A percentile compares a stretch with the other conserved stretches of the same genome.
phyloP scores from a whole-genome alignment of 1,140 invertebrate genomes.

The Aphelinus certus region DNA sequence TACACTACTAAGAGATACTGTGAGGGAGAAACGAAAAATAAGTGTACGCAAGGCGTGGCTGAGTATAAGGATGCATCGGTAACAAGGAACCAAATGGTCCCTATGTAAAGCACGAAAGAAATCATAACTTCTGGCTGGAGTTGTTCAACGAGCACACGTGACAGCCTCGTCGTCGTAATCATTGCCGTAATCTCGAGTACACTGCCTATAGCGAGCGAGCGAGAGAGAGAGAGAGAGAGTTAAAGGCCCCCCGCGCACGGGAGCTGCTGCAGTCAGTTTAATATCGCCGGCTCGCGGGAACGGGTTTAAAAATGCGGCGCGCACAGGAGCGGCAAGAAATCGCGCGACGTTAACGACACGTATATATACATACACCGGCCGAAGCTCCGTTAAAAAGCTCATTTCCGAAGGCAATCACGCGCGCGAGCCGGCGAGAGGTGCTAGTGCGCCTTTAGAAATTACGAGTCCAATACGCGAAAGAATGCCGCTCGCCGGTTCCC shows the following conservation, averaged over 20 bases:
- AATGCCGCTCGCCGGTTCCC: conserved; percentile 13
- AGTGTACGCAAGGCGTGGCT: too few relatives aligned
- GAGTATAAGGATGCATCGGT: too few relatives aligned
- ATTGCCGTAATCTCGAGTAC: too few relatives aligned
- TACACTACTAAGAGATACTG: too few relatives aligned
- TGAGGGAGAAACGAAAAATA: too few relatives aligned
- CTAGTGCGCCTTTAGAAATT: conserved; percentile 22
- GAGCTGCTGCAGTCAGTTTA: background rate
- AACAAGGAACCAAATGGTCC: too few relatives aligned
- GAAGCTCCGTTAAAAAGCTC: conserved; percentile 27
- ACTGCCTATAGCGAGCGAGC: too few relatives aligned
- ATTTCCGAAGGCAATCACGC: conserved; percentile 34
- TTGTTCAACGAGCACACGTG: too few relatives aligned
- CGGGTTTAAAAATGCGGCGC: conserved; percentile 24
- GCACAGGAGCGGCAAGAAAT: background rate
- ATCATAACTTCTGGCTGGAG: too few relatives aligned
- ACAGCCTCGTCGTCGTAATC: too few relatives aligned
- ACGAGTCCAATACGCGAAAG: conserved; percentile 32
- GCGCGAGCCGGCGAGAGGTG: conserved; percentile 9
- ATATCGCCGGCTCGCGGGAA: background rate
- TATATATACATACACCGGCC: background rate
- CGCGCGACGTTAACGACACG: background rate
- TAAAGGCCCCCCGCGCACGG: conserved; percentile 1
- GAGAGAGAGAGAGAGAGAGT: background rate
- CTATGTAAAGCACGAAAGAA: too few relatives aligned